A percentile compares a stretch with the other conserved stretches of the same genome.
phyloP scores from a whole-genome alignment of 1,140 invertebrate species.

The Chymomyza costata region DNA sequence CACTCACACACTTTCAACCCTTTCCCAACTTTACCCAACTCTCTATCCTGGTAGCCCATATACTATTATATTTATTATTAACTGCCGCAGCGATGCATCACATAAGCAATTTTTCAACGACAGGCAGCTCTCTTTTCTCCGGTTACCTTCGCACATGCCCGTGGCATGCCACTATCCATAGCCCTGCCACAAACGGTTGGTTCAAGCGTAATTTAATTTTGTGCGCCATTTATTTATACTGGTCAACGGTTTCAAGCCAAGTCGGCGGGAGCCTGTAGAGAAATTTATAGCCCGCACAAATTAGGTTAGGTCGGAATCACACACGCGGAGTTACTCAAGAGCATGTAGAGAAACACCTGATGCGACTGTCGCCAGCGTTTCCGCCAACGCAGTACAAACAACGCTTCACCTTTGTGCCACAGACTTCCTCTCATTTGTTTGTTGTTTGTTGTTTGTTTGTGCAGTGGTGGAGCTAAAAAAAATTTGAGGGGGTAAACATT shows the following conservation, averaged over 20 bases:
- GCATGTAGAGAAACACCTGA: slow-evolving; percentile 16
- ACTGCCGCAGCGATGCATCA: slow-evolving; percentile 64
- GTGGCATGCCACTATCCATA: slow-evolving; percentile 4
- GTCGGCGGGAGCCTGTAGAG: slow-evolving; percentile 4
- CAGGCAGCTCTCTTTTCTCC: background rate
- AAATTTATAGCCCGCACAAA: slow-evolving; percentile 39
- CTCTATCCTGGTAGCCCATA: slow-evolving; percentile 6
- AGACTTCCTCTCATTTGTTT: slow-evolving; percentile 18
- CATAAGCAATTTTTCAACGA: slow-evolving; percentile 36
- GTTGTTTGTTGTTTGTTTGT: slow-evolving; percentile 24
- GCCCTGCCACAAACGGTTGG: slow-evolving; percentile 21
- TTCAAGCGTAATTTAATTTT: slow-evolving; percentile 68
- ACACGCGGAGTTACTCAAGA: background rate
- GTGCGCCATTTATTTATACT: slow-evolving; percentile 65
- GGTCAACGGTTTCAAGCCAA: slow-evolving; percentile 31
- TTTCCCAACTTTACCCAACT: too few species aligned
- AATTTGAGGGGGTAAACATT: too few species aligned
- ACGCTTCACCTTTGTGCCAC: too few species aligned
- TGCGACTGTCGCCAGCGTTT: slow-evolving; percentile 8
- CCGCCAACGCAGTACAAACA: too few species aligned
- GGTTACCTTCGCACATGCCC: background rate
- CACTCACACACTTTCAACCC: too few species aligned
- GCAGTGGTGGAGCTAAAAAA: too few species aligned
- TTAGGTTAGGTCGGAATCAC: slow-evolving; percentile 36
- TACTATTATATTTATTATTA: slow-evolving; percentile 55